Base-by-base conservation (phyloP, 2,888 invertebrate species). In the Agrochola lychnidis region DNA sequence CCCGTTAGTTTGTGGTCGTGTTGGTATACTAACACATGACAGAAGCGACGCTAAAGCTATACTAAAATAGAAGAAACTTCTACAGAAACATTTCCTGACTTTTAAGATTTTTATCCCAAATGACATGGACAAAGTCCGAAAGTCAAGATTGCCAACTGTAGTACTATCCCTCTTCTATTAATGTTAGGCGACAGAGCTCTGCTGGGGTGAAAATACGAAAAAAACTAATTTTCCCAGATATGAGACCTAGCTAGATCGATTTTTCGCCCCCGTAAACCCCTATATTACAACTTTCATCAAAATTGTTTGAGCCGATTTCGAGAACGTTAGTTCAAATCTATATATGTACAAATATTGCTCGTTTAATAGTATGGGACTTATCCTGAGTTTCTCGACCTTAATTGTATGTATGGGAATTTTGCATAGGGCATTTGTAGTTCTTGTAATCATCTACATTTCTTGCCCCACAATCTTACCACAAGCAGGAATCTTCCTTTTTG, bases 1-100 rank as follows among this genome's bases (percentile, higher is more conserved):
- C 78, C 94, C 94, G 94, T 94, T 94, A 88, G 73, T 30, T 83
- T 86, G 86, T 86, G 88, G 86, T 83, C 73, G 79, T 25, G n/a
- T 76, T 64, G 51, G 57, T 74, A 56, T 45, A 42, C 66, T 63
- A 9, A 61, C 40, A 76, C 75, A 67, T 25, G 12, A 25, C 19
- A 36, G 10, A 16, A 79, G 83, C 85, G 68, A 79, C 10, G 78
- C 77, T 62, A 70, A n/a, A 64, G 81, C 70, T 73, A 71, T 53
- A 12, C 3, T n/a, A 7, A 36, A 16, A 10, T 40, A 16, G 4
- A 48, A 61, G 19, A 59, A 64, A 69, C 36, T 36, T 36, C 30
- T 36, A 22, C 25, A n/a, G 4, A 64, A 59, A 63, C 16, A 16
- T 4, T 19, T 53, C 5, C 5, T 2, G 7, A 0, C n/a, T 45